Base-by-base conservation (phyloP, 2,113 vertebrate species). In the Ameiurus melas region DNA sequence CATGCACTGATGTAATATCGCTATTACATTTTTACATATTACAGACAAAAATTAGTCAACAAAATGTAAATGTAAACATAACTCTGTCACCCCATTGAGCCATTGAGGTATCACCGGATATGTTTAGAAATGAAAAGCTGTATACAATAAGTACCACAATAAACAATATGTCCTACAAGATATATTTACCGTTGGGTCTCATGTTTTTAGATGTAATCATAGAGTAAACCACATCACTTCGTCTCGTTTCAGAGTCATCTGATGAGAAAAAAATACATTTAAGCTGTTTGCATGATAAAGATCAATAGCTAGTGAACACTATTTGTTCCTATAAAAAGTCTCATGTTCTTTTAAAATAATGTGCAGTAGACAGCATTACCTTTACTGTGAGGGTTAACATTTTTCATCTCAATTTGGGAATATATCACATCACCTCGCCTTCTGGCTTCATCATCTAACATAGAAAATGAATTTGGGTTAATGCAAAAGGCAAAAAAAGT, bases 171-270 rank as follows among this genome's bases (percentile, higher is more conserved):
- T 58, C 57, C 9, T 27, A 64, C 60, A 22, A 14, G 9, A 62
- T 14, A 62, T 68, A 20, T 19, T 73, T 73, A 22, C 3, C 58
- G 57, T 73, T 73, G 30, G 1, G 20, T 9, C 82, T 86, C 66
- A 83, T 86, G 53, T 1, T 77, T 83, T 19, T 83, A 5, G 5
- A 12, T 57, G 30, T 0, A 14, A 86, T 39, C 30, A 51, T 19
- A 36, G 88, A 25, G 64, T 82, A 89, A 20, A 4, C 30, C n/a
- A 51, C 43, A 30, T 89, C n/a, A 85, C 3, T 79, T 53, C 22
- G 19, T 53, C 17, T 30, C 1, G 27, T 3, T 47, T 10, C 51
- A 13, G 51, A 53, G 51, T 13, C 51, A 53, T 77, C 88, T 86
- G 19, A 4, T 20, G 17, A 33, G 68, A 64, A 12, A 51, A 53